Base-by-base conservation (phyloP, 2,888 invertebrate genomes). In the Volucella inanis region DNA sequence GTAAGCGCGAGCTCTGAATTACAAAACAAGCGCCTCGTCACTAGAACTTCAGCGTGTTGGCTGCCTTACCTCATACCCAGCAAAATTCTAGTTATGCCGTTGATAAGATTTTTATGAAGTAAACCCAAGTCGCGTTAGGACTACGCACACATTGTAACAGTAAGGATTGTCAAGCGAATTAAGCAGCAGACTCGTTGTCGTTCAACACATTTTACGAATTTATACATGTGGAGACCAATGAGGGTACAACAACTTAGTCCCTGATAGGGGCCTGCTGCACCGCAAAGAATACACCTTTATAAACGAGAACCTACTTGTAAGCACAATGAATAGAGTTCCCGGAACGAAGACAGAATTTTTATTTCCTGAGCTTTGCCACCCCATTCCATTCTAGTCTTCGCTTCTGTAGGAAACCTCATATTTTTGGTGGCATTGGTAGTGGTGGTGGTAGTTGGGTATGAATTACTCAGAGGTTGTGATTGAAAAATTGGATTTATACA, bases 401-500 rank as follows among this genome's bases (percentile, higher is more conserved):
- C 22, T 54, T 52, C n/a, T 43, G 54, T 31, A 31, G 39, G 52
- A 12, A 47, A 14, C 15, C 14, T n/a, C 57, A 50, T 65, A 41
- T 65, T 52, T 31, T 10, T 15, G 50, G 52, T 8, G 8, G n/a
- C 31, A 43, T 14, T 43, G 67, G 52, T 12, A 10, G 41, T 52
- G 54, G 54, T 39, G 41, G n/a, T 43, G 67, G 52, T 15, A n/a
- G 41, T 52, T 41, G 54, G 41, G 41, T 12, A 15, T 57, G 1
- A 10, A 18, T 39, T 41, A 41, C 50, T 11, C 1, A 57, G 41
- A 10, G 43, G 12, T 3, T 61, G 43, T 52, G 62, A 72, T 72
- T 72, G 62, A 62, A 72, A 72, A 72, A 72, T 72, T 72, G 54
- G 45, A 54, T 62, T 45, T 18, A 72, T 45, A 54, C 59, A 72